phyloP scores from a whole-genome alignment of 2,113 vertebrate species.

The Pteropus alecto region DNA sequence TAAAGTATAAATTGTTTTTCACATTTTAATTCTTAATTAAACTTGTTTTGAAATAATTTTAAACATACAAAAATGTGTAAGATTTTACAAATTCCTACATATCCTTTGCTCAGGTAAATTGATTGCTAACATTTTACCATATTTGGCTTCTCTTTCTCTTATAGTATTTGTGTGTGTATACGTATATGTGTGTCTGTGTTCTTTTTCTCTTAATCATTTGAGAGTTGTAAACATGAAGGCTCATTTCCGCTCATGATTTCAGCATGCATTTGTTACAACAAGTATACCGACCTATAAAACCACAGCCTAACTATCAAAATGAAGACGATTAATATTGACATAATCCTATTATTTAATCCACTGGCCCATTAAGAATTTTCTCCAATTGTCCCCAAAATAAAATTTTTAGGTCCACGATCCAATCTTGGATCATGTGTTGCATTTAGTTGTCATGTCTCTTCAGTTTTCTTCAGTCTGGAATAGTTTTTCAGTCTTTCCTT shows the following conservation, averaged over 20 bases:
- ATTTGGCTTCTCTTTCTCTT: background rate
- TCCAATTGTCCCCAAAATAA: background rate
- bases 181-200: background rate
- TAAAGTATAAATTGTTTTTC: background rate
- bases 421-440: background rate
- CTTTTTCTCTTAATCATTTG: background rate
- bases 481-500: background rate
- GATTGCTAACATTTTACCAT: background rate
- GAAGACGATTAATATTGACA: background rate
- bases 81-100: background rate
- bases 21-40: constrained; percentile 3
- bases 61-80: background rate
- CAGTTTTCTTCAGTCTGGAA: background rate
- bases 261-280: background rate
- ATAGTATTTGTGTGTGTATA: background rate
- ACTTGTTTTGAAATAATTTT: background rate
- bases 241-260: background rate
- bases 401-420: background rate
- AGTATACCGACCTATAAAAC: background rate
- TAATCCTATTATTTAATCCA: background rate
- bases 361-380: background rate
- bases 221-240: background rate
- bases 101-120: background rate
- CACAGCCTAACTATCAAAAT: background rate
- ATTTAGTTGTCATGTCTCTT: background rate